phyloP scores from a whole-genome alignment of 2,113 vertebrate genomes.

The Monarcha castaneiventris region DNA sequence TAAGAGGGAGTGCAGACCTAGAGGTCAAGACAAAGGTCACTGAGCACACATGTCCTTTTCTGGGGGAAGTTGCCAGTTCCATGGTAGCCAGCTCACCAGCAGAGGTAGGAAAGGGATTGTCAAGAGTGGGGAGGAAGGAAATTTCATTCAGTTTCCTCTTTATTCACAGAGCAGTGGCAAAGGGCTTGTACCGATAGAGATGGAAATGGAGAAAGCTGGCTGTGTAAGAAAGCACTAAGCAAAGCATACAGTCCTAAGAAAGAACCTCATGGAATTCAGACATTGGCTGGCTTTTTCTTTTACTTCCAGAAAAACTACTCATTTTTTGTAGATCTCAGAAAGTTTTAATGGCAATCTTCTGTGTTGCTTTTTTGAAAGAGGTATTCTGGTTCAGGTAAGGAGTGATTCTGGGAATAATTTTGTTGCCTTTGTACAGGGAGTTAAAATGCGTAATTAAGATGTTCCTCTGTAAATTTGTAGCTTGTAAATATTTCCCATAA shows the following conservation, averaged over 20 bases:
- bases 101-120: background rate
- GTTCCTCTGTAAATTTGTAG: background rate
- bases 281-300: background rate
- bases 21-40: background rate
- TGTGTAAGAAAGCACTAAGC: background rate
- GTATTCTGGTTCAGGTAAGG: background rate
- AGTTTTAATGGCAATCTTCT: background rate
- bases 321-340: background rate
- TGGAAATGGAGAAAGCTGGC: background rate
- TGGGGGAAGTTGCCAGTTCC: background rate
- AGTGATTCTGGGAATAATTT: background rate
- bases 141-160: background rate
- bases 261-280: background rate
- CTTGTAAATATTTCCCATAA: background rate
- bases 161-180: background rate
- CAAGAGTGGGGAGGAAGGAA: background rate
- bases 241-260: background rate
- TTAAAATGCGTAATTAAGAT: background rate
- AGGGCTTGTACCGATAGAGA: background rate
- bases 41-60: accelerated
- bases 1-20: background rate
- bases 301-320: background rate
- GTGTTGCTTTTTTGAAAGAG: background rate
- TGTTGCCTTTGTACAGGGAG: background rate
- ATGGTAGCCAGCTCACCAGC: background rate